Conservation (phyloP, 2,113 vertebrate species). For the Tursiops truncatus region DNA sequence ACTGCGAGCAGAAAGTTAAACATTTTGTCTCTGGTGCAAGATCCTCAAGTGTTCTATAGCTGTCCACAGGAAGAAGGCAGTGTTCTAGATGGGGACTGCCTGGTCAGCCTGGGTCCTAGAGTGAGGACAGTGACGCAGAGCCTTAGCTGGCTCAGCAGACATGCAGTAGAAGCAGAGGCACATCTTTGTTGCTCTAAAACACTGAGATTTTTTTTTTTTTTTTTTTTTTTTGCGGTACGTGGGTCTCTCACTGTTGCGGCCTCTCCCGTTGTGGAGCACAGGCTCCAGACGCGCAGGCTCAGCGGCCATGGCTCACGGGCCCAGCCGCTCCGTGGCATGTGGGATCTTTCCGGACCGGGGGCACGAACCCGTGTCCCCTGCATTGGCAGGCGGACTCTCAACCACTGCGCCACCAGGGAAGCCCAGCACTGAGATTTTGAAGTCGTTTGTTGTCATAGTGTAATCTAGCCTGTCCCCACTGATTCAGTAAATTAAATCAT, state of each 20-base stretch:
- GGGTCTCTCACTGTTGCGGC: too few relatives aligned
- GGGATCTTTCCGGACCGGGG: too few relatives aligned
- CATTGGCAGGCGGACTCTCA: too few relatives aligned
- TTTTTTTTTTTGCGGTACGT: too few relatives aligned
- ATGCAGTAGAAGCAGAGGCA: fast-evolving
- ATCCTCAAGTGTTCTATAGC: neutral
- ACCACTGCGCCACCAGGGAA: too few relatives aligned
- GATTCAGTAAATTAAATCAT: neutral
- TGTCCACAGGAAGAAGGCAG: neutral
- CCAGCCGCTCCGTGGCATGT: too few relatives aligned
- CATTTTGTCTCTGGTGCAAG: neutral
- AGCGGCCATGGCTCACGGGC: too few relatives aligned
- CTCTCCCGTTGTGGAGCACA: too few relatives aligned
- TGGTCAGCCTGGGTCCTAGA: neutral
- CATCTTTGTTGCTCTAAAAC: neutral
- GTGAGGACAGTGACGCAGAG: fast-evolving
- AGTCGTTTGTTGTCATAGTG: neutral
- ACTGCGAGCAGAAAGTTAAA: neutral
- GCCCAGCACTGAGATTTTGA: neutral
- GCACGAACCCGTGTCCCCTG: too few relatives aligned
- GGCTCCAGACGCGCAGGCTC: too few relatives aligned
- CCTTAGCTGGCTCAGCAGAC: neutral
- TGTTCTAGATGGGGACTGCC: neutral
- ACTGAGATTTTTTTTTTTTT: neutral
- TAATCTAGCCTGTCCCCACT: neutral